A percentile compares a stretch with the other conserved stretches of the same genome.
These are phyloP conservation scores for Apistogramma diplotaenia DNA, from an alignment of 2,113 vertebrate genomes.

Conservation along the genomic window DNA sequence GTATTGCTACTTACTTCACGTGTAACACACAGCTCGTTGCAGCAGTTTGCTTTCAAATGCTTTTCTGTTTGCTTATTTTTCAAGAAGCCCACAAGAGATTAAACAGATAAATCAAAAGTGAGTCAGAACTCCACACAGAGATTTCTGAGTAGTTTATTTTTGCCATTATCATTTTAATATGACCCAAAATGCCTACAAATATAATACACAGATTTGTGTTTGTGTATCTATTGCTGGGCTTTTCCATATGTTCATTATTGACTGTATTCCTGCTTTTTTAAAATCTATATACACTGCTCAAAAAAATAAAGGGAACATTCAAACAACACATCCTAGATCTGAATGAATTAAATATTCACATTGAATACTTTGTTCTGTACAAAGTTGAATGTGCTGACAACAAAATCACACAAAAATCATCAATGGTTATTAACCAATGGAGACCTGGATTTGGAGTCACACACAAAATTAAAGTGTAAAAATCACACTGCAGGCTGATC, in stretches of 20 bases:
- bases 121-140: neutral
- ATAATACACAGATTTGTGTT: neutral
- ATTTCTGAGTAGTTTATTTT: neutral
- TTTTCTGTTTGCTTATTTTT: neutral
- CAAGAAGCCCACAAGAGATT: neutral
- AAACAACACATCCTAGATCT: no score
- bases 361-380: no score
- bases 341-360: no score
- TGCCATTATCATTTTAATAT: neutral
- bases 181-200: neutral
- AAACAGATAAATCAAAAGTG: neutral
- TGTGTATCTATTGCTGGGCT: constrained; percentile 15
- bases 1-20: no score
- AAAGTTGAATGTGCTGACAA: no score
- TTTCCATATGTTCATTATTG: neutral
- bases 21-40: neutral
- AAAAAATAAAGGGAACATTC: no score
- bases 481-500: no score
- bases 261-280: neutral
- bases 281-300: no score
- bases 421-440: no score
- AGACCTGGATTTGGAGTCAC: no score
- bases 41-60: neutral
- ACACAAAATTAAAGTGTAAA: no score
- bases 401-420: no score